phyloP scores from a whole-genome alignment of 2,888 invertebrate genomes.

The Sclerodermus sp. region DNA sequence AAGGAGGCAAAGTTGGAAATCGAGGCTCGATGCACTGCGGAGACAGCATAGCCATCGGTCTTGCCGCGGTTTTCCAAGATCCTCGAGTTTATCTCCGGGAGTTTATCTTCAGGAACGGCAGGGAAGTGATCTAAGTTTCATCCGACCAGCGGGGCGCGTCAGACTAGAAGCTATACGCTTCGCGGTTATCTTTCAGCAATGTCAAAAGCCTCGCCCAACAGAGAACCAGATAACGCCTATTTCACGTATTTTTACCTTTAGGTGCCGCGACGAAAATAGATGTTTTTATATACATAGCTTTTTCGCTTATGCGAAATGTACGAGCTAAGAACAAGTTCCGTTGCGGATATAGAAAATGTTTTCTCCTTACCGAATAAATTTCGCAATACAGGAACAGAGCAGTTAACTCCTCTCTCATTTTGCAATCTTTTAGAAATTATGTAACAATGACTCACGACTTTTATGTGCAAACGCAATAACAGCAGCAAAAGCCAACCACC shows the following conservation, averaged over 20 bases:
- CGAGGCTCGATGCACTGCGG: slow-evolving; percentile 32
- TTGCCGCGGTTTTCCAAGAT: slow-evolving; percentile 44
- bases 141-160: slow-evolving; percentile 25
- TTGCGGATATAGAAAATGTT: no score
- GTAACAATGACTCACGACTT: no score
- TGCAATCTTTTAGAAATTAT: no score
- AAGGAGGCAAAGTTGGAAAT: slow-evolving; percentile 25
- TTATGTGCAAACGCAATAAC: no score
- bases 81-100: slow-evolving; percentile 39
- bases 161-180: slow-evolving; percentile 20
- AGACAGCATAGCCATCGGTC: slow-evolving; percentile 43
- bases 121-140: no score
- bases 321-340: no score
- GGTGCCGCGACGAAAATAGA: neutral
- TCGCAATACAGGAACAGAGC: neutral
- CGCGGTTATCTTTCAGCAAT: slow-evolving; percentile 35
- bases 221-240: slow-evolving; percentile 25
- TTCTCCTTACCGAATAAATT: no score
- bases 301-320: neutral
- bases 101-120: slow-evolving; percentile 25
- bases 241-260: neutral
- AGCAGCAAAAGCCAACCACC: no score
- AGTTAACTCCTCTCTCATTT: neutral
- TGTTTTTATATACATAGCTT: neutral
- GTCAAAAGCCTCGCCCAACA: slow-evolving; percentile 35